Evolutionary conservation across 2,888 invertebrate species (phyloP).

Genomic region (Ecliptopera silaceata): DNA sequence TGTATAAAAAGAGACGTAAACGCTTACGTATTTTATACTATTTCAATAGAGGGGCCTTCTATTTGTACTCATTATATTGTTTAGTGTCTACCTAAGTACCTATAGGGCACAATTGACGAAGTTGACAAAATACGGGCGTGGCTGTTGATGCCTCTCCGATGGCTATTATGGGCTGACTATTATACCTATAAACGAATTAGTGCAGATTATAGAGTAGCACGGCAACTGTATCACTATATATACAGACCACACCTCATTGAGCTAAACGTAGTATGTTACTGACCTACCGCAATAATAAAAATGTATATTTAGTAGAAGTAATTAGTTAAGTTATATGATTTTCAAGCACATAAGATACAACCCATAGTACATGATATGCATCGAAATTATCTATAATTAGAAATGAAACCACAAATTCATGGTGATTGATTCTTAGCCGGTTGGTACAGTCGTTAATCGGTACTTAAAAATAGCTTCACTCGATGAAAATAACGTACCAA

Average conservation of each 20-base stretch:
- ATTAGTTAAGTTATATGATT: background rate
- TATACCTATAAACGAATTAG: slow-evolving; percentile 50
- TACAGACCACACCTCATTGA: slow-evolving; percentile 47
- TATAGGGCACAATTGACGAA: slow-evolving; percentile 39
- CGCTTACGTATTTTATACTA: background rate
- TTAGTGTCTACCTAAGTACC: slow-evolving; percentile 21
- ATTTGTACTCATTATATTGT: slow-evolving; percentile 21
- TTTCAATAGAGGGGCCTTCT: background rate
- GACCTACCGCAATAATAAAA: slow-evolving; percentile 43
- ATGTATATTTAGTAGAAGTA: background rate
- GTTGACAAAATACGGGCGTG: slow-evolving; percentile 63
- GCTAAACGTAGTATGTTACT: slow-evolving; percentile 35
- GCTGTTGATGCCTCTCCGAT: slow-evolving; percentile 52
- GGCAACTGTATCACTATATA: slow-evolving; percentile 30
- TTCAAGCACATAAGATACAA: too few species aligned
- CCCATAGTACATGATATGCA: background rate
- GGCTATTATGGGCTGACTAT: slow-evolving; percentile 52
- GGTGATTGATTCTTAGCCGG: background rate
- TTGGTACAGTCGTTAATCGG: background rate
- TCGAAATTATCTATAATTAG: background rate
- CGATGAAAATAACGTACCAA: background rate
- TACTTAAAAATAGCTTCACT: background rate
- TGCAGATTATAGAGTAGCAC: slow-evolving; percentile 52
- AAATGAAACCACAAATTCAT: background rate
- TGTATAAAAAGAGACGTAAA: background rate